These are phyloP conservation scores for Notospermus geniculatus DNA, from an alignment of 1,140 invertebrate species.

Conservation along the genomic window DNA sequence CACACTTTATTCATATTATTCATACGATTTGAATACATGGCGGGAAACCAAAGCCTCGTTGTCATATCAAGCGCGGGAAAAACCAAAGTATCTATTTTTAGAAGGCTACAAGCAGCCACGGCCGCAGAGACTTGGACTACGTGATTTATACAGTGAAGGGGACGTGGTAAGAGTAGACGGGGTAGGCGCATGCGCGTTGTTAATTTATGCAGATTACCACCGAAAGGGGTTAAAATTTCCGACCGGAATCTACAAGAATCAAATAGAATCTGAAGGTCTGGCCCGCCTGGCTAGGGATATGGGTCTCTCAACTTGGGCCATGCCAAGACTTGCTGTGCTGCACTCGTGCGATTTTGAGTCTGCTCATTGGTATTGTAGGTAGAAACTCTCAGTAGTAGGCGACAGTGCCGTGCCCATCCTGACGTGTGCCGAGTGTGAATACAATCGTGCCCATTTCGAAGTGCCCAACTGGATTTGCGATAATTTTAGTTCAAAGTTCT, in stretches of 20 bases:
- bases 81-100: slow-evolving; percentile 31
- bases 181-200: slow-evolving; percentile 44
- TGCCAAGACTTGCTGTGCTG: slow-evolving; percentile 45
- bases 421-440: no score
- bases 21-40: slow-evolving; percentile 51
- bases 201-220: slow-evolving; percentile 39
- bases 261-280: slow-evolving; percentile 50
- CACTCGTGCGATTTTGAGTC: slow-evolving; percentile 27
- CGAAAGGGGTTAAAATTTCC: slow-evolving; percentile 43
- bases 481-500: no score
- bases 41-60: slow-evolving; percentile 42
- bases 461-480: no score
- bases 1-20: slow-evolving; percentile 22
- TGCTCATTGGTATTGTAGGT: no score
- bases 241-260: slow-evolving; percentile 35
- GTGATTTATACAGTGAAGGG: slow-evolving; percentile 41
- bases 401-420: no score
- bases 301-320: slow-evolving; percentile 36
- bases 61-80: slow-evolving; percentile 24
- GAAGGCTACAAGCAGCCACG: slow-evolving; percentile 42
- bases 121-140: slow-evolving; percentile 33
- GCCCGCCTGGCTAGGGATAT: slow-evolving; percentile 44
- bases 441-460: no score
- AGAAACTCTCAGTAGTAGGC: no score
- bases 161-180: slow-evolving; percentile 44